Conservation (phyloP, 2,113 vertebrate genomes). For the Anarhynchus alexandrinus region DNA sequence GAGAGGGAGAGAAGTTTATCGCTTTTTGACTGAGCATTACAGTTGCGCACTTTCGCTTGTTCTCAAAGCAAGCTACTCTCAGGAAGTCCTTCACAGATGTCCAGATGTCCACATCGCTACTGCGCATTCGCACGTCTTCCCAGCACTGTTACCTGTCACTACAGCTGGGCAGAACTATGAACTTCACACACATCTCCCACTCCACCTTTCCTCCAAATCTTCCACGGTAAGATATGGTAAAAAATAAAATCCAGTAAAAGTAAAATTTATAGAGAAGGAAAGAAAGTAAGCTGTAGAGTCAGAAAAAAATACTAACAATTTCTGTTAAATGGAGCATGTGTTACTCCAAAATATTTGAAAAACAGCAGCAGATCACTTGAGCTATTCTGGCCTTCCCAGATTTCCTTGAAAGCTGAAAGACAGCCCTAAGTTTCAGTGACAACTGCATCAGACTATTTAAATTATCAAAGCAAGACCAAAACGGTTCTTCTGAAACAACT, state of each 20-base stretch:
- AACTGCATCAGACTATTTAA: neutral
- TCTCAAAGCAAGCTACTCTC: neutral
- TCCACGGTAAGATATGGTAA: neutral
- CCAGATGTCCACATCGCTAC: neutral
- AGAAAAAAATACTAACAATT: neutral
- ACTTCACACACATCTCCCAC: neutral
- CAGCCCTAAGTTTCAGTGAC: neutral
- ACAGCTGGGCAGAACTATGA: neutral
- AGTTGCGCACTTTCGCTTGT: neutral
- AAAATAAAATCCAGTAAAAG: neutral
- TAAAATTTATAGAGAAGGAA: neutral
- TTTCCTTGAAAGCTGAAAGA: neutral
- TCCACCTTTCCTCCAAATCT: neutral
- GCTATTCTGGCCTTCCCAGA: neutral
- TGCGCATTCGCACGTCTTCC: neutral
- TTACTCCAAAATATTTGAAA: neutral
- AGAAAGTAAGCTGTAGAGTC: neutral
- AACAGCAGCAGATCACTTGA: neutral
- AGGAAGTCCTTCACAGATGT: neutral
- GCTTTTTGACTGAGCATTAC: neutral
- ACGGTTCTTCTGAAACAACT: neutral
- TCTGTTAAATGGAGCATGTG: neutral
- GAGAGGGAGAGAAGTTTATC: neutral
- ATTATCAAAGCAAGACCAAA: slow-evolving; percentile 11
- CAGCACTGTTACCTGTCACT: neutral